phyloP scores from a whole-genome alignment of 2,888 invertebrate species.

The Chrysolina americana region DNA sequence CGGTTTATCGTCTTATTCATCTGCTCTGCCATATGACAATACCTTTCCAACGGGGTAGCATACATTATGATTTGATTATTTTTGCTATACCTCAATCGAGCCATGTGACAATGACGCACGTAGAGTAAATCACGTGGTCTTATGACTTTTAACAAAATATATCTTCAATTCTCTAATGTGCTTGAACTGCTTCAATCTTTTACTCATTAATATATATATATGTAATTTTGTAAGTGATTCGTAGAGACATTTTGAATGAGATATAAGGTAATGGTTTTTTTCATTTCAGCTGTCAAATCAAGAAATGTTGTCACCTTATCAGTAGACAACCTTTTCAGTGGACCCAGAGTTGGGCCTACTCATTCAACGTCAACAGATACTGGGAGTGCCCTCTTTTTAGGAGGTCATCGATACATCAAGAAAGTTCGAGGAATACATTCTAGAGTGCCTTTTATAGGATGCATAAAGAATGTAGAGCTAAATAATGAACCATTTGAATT shows the following conservation, averaged over 20 bases:
- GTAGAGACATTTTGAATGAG: not conserved
- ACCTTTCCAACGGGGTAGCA: too few relatives aligned
- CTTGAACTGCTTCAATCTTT: too few relatives aligned
- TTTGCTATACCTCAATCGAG: too few relatives aligned
- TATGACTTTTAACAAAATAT: too few relatives aligned
- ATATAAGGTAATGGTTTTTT: not conserved
- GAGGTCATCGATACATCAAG: conserved; percentile 81
- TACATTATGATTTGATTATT: too few relatives aligned
- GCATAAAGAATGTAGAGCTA: conserved; percentile 81
- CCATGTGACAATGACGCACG: too few relatives aligned
- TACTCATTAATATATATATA: too few relatives aligned
- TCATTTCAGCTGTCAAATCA: conserved; percentile 83
- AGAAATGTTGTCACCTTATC: conserved; percentile 90
- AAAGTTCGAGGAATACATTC: conserved; percentile 79
- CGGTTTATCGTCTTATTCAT: too few relatives aligned
- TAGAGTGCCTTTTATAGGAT: conserved; percentile 83
- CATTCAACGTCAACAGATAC: conserved; percentile 82
- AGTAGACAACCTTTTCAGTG: conserved; percentile 85
- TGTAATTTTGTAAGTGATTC: not conserved
- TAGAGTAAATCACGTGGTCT: too few relatives aligned
- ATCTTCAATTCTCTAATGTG: too few relatives aligned
- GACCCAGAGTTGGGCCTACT: conserved; percentile 78
- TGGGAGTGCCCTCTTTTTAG: conserved; percentile 89
- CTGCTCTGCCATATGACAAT: too few relatives aligned
- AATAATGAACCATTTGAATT: conserved; percentile 72